Evolutionary conservation across 2,888 invertebrate genomes (phyloP), one percentile per base, ranked within the genome.

Genomic region (Coleophora deauratella): DNA sequence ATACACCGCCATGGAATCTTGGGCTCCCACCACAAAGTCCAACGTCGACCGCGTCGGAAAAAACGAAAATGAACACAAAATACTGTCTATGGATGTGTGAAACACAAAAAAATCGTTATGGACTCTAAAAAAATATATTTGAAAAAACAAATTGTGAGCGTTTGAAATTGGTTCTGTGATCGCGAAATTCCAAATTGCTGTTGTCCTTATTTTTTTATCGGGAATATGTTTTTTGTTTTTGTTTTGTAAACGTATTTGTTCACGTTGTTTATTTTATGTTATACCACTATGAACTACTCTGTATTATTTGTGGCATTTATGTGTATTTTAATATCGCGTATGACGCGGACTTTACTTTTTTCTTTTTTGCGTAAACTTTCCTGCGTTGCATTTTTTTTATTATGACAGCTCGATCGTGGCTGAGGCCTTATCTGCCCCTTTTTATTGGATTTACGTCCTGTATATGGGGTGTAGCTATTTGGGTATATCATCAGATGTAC

Each of bases 361-460:
- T 46, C 51, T 57, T 53, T 49, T 52, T 62, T 38, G 9, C 51
- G 46, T 50, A 47, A 47, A 49, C 50, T 52, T 55, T 54, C 62
- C 63, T 67, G 70, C 70, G 60, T 73, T 76, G 74, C 75, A 70
- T 62, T 72, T 58, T 56, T 48, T 36, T 42, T 53, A 44, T 49
- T 49, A 35, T 59, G 70, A 69, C 71, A 89, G 90, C 88, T 87
- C 86, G 88, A 57, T 66, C 59, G 45, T 84, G 89, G 81, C 85
- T 88, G 76, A 84, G 86, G 71, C 87, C 87, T 65, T 89, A 90
- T 63, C 77, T 94, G 87, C 94, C 94, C 66, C 87, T 94, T 80
- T 91, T 94, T 89, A 91, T 95, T 87, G 95, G 95, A 80, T 91
- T 95, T 76, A 94, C 94, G 72, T 94, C 94, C 74, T 95, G 94